Conservation (phyloP, 2,888 invertebrate genomes). For the Homarus gammarus region DNA sequence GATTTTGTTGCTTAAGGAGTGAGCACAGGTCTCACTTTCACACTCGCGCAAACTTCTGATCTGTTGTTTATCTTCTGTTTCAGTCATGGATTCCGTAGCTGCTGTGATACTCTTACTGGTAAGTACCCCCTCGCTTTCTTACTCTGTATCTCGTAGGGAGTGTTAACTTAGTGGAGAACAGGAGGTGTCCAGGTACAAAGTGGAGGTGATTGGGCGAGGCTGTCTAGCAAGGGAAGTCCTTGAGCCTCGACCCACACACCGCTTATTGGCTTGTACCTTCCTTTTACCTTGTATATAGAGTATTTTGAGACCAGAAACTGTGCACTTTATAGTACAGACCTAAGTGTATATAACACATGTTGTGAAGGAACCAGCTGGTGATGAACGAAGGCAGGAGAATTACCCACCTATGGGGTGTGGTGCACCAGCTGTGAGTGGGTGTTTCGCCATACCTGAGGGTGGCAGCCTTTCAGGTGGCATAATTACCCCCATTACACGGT, state of each 20-base stretch:
- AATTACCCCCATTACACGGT: conserved; percentile 16
- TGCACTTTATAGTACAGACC: no score
- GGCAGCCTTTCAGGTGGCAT: conserved; percentile 22
- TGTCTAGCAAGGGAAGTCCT: conserved; percentile 47
- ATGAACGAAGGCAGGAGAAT: neutral
- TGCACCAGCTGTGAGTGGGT: conserved; percentile 10
- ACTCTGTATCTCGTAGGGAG: neutral
- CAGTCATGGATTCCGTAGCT: conserved; percentile 69
- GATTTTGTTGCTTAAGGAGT: conserved; percentile 26
- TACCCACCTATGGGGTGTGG: conserved; percentile 6
- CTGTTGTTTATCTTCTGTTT: conserved; percentile 49
- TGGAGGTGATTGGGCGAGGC: conserved; percentile 48
- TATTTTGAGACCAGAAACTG: neutral
- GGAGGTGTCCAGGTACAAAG: conserved; percentile 10
- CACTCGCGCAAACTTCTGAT: conserved; percentile 46
- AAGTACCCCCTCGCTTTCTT: conserved; percentile 21
- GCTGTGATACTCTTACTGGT: conserved; percentile 69
- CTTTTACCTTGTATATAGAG: no score
- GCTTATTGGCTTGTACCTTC: conserved; percentile 15
- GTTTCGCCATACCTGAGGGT: conserved; percentile 41
- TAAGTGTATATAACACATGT: neutral
- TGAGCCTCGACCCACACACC: conserved; percentile 44
- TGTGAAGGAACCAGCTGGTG: neutral
- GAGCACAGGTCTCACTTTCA: conserved; percentile 59
- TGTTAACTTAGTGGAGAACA: neutral